Evolutionary conservation across 2,888 invertebrate genomes (phyloP), one percentile per base, ranked within the genome.

Genomic region (Amiota minor): DNA sequence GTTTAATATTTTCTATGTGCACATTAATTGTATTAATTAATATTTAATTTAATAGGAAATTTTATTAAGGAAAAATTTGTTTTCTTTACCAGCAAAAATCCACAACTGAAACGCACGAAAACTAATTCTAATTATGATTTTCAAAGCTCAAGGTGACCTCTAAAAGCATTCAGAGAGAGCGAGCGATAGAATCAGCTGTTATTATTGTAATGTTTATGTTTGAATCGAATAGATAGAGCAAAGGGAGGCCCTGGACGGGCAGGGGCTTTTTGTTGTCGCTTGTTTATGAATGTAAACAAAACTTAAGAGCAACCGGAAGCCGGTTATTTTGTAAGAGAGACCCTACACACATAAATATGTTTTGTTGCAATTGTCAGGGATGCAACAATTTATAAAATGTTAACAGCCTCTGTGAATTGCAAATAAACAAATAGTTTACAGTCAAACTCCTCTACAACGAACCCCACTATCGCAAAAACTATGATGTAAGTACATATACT

Each of bases 121-220:
- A 68, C 47, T 8, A 53, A 53, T 53, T 67, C 49, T 47, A 20
- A 49, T 67, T 67, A 18, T 49, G 12, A 23, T 70, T 62, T 62
- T 62, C 64, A 55, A 46, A 64, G 71, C 83, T 86, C 87, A 85
- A 85, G 87, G 85, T 85, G 85, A 85, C 85, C 85, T 86, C 79
- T 85, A 71, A 78, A 79, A 80, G 79, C 80, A 75, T 77, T 79
- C 75, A 73, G 69, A 55, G 55, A 20, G 35, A 35, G 6, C 6
- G 6, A 35, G 35, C n/a, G 53, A 4, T 11, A 9, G 53, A 18
- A 50, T 68, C 75, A 75, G 75, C 75, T 75, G 75, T 56, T 53
- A 2, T 56, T 59, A 14, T 35, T 46, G 50, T 61, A 18, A 45
- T 61, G 61, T 61, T 70, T 18, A 59, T 12, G 59, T 20, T 59